Base-by-base conservation (phyloP, 2,797 vertebrate genomes). In the Lepus townsendii region DNA sequence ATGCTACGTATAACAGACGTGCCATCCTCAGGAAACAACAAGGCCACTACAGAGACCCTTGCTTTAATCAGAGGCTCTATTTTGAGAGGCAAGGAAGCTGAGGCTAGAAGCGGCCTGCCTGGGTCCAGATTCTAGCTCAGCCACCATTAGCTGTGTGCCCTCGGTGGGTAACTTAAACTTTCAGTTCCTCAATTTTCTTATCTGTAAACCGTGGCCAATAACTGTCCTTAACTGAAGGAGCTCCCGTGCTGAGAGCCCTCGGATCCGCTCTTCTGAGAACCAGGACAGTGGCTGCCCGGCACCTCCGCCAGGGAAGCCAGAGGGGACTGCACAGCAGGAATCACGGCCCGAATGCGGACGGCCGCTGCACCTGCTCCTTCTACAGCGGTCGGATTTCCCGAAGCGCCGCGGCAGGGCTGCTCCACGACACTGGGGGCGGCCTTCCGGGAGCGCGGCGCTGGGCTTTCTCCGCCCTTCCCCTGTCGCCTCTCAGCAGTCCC, bases 1-100 rank as follows among this genome's bases (percentile, higher is more conserved):
- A 75, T 62, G 57, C 79, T 57, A 93, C 90, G 30, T 76, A 66
- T n/a, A 83, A 92, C 16, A 87, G 32, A 92, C 4, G n/a, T 26
- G 47, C 14, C 32, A 73, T 83, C 57, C 52, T 92, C 47, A 69
- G 63, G 78, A 93, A 94, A 77, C 65, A 93, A 77, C 22, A 54
- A 84, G 38, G 63, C 35, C 57, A 93, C 35, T 38, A 60, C 42
- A 77, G 0, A 89, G 50, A 91, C 69, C 0, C 65, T 38, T 57
- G 54, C 88, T 90, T 94, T 88, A 92, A 93, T 90, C 60, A 68
- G 42, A 91, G 75, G 17, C 16, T 75, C 82, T 82, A 38, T 26
- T 88, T 60, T 90, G 35, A 79, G n/a, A 94, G 35, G 78, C 52
- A 93, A 71, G n/a, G 83, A 76, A 86, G 50, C 12, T 42, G 38